A percentile compares a stretch with the other conserved stretches of the same genome.
Conservation (phyloP, 2,113 vertebrate species). For the Brienomyrus longianalis region DNA sequence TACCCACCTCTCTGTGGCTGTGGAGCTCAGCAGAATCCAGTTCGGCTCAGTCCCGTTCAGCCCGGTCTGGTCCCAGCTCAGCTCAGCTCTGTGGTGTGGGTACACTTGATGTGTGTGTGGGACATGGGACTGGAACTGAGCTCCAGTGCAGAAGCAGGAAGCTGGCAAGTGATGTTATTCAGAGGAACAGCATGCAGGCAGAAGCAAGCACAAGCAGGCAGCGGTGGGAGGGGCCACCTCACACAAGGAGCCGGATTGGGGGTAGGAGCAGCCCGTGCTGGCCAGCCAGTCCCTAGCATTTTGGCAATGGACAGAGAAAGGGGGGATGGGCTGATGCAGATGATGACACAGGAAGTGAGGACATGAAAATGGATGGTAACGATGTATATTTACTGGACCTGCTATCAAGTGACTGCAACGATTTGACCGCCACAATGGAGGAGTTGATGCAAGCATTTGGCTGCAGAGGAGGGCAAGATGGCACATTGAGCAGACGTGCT, state of each 20-base stretch:
- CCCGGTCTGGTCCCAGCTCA: not conserved
- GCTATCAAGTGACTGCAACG: not conserved
- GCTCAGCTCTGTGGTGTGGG: not conserved
- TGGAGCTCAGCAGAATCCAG: not conserved
- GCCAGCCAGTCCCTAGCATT: slow-evolving; percentile 24
- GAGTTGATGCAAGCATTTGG: not conserved
- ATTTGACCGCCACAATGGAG: not conserved
- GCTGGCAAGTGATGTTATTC: slow-evolving; percentile 35
- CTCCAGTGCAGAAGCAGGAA: slow-evolving; percentile 28
- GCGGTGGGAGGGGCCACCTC: slow-evolving; percentile 22
- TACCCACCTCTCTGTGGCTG: slow-evolving; percentile 15
- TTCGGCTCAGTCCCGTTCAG: not conserved
- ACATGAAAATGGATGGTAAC: slow-evolving; percentile 9
- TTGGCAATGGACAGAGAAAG: not conserved
- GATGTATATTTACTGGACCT: not conserved
- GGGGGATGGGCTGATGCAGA: not conserved
- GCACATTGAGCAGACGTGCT: not conserved
- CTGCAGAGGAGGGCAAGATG: not conserved
- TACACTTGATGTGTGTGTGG: not conserved
- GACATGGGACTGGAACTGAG: slow-evolving; percentile 12
- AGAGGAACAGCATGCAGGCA: slow-evolving; percentile 30
- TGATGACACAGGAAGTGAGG: slow-evolving; percentile 26
- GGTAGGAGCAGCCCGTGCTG: slow-evolving; percentile 8
- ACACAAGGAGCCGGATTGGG: slow-evolving; percentile 8
- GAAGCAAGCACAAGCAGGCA: slow-evolving; percentile 19